These are phyloP conservation scores for Matsumyia berberina DNA, from an alignment of 2,888 invertebrate species.

Conservation along the genomic window DNA sequence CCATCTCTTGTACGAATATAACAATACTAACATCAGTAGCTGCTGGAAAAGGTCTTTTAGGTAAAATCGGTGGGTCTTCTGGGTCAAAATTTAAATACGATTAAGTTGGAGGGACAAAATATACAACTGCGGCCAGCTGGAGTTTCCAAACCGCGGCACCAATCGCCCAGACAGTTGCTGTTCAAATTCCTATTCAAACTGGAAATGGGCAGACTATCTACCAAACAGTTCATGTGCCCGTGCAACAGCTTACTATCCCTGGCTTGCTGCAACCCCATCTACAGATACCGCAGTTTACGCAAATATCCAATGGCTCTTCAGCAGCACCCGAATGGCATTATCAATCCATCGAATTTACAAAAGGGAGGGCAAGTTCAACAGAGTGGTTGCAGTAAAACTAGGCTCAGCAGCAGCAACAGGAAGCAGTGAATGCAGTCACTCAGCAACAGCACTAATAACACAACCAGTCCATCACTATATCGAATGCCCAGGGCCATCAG, in stretches of 20 bases:
- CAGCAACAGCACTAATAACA: conserved; percentile 79
- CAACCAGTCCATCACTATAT: conserved; percentile 88
- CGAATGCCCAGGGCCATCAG: conserved; percentile 91
- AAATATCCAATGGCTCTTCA: conserved; percentile 84
- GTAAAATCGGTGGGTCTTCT: conserved; percentile 81
- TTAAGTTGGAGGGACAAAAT: conserved; percentile 86
- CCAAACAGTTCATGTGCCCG: conserved; percentile 97
- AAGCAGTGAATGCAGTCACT: conserved; percentile 43
- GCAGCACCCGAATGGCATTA: conserved; percentile 82
- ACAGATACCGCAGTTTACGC: conserved; percentile 91
- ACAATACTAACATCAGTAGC: conserved; percentile 84
- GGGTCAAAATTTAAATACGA: conserved; percentile 77
- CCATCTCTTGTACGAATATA: conserved; percentile 84
- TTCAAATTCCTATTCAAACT: conserved; percentile 87
- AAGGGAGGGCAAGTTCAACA: conserved; percentile 72
- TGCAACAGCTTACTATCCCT: conserved; percentile 89
- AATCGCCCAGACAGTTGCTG: conserved; percentile 90
- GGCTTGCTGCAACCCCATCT: conserved; percentile 85
- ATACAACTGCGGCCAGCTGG: conserved; percentile 88
- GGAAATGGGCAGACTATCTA: conserved; percentile 95
- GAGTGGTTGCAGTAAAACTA: conserved; percentile 59
- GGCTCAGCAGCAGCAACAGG: conserved; percentile 72
- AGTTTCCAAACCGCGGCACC: conserved; percentile 78
- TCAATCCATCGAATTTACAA: conserved; percentile 81
- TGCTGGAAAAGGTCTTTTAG: conserved; percentile 83